A percentile compares a stretch with the other conserved stretches of the same genome.
phyloP scores from a whole-genome alignment of 2,113 vertebrate species.

The Notothenia coriiceps region DNA sequence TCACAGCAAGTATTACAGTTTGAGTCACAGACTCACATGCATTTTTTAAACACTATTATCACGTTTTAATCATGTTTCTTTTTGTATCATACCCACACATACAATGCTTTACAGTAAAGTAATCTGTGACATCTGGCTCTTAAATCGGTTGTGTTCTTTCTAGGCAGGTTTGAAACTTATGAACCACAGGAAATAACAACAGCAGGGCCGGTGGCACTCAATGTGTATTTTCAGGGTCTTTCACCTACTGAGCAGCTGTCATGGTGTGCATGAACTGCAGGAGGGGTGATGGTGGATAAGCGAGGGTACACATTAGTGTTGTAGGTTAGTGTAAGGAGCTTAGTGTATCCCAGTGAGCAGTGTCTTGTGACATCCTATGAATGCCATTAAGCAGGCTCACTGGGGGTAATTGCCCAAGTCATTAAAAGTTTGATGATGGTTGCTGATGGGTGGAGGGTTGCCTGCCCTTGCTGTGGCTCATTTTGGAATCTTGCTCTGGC shows the following conservation, averaged over 20 bases:
- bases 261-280: not conserved
- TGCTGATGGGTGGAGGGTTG: constrained; percentile 82
- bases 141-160: constrained; percentile 34
- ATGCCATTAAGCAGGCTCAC: constrained; percentile 83
- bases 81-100: constrained; percentile 3
- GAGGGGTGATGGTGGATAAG: constrained; percentile 14
- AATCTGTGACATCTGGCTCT: constrained; percentile 31
- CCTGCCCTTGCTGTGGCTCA: constrained; percentile 81
- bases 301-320: constrained; percentile 50
- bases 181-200: constrained; percentile 42
- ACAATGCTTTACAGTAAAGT: constrained; percentile 23
- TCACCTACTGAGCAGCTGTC: constrained; percentile 36
- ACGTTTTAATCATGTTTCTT: constrained; percentile 15
- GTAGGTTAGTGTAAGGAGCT: constrained; percentile 37
- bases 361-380: constrained; percentile 81
- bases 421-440: constrained; percentile 88
- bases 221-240: constrained; percentile 20
- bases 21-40: not conserved
- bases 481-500: constrained; percentile 75
- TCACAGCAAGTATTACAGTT: constrained; percentile 40
- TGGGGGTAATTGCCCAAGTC: constrained; percentile 86
- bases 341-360: constrained; percentile 54
- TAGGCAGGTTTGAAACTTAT: constrained; percentile 36
- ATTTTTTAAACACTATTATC: constrained; percentile 7
- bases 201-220: constrained; percentile 33